Percentiles rank a stretch among this genome's conserved stretches.
Conservation (phyloP, 92 coral and sea anemone species). For the Bergia puertoricense region DNA sequence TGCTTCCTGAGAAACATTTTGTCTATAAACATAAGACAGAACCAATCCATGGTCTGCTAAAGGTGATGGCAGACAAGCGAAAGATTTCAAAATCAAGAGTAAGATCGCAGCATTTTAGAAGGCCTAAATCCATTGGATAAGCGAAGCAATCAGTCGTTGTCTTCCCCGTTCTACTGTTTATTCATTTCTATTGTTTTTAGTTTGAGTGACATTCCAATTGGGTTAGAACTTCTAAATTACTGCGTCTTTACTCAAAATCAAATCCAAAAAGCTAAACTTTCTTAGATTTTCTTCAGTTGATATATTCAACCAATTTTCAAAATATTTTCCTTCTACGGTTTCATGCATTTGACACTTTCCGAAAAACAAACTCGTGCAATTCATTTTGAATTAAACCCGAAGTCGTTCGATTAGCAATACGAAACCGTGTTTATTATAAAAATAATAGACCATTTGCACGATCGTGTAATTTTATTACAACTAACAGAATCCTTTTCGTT, state of each 20-base stretch:
- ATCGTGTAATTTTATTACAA: background rate
- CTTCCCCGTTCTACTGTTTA: background rate
- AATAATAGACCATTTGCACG: slow-evolving; percentile 4
- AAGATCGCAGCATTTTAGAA: slow-evolving; percentile 1
- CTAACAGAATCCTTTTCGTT: background rate
- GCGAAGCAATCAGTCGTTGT: background rate
- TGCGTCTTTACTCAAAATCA: slow-evolving; percentile 4
- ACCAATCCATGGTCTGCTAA: background rate
- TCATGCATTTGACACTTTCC: slow-evolving; percentile 1
- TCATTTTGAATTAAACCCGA: background rate
- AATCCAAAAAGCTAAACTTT: slow-evolving; percentile 11
- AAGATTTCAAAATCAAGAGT: slow-evolving; percentile 1
- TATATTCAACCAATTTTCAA: background rate
- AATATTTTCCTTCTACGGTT: background rate
- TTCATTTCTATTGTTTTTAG: background rate
- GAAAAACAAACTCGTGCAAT: background rate
- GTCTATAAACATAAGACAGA: background rate
- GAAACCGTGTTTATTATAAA: background rate
- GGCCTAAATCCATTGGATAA: background rate
- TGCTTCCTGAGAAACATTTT: background rate
- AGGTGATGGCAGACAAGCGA: no score
- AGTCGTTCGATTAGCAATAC: background rate
- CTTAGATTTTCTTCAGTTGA: slow-evolving; percentile 12
- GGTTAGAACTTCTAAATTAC: background rate
- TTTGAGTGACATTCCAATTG: slow-evolving; percentile 4